These are phyloP conservation scores for Porites australiensis DNA, from an alignment of 64 coral and sea anemone genomes.

Conservation along the genomic window DNA sequence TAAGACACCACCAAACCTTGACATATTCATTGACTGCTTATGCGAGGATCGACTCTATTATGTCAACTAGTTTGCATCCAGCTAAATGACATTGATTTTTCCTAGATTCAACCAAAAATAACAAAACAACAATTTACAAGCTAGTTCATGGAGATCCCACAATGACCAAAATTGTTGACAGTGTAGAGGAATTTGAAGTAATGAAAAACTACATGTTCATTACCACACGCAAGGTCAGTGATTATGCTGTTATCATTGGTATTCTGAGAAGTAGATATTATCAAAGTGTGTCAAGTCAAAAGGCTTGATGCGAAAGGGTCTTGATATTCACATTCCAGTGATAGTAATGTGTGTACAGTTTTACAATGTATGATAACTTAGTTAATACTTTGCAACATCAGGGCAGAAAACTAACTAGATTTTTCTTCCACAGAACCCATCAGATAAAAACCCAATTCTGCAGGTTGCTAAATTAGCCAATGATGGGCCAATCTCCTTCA, in stretches of 20 bases:
- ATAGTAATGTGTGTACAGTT: no score
- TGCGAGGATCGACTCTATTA: no score
- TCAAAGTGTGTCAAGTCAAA: neutral
- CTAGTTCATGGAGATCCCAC: neutral
- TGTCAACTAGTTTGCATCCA: no score
- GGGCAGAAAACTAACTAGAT: neutral
- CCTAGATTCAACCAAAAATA: neutral
- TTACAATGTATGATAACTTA: neutral
- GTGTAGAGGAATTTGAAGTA: constrained; percentile 72
- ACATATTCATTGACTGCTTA: no score
- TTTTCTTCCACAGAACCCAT: neutral
- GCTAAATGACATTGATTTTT: neutral
- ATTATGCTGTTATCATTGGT: neutral
- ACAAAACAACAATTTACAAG: neutral
- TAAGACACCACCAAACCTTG: no score
- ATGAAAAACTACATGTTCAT: constrained; percentile 75
- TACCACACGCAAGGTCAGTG: constrained; percentile 3
- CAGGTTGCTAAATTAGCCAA: neutral
- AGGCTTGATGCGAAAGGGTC: neutral
- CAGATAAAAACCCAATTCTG: neutral
- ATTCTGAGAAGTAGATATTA: no score
- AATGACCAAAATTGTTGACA: neutral
- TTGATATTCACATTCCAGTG: no score
- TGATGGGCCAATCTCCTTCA: neutral
- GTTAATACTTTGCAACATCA: neutral